Percentiles rank a stretch among this genome's conserved stretches.
Conservation (phyloP, 2,797 vertebrate species). For the Microctenopoma steveboyesi region DNA sequence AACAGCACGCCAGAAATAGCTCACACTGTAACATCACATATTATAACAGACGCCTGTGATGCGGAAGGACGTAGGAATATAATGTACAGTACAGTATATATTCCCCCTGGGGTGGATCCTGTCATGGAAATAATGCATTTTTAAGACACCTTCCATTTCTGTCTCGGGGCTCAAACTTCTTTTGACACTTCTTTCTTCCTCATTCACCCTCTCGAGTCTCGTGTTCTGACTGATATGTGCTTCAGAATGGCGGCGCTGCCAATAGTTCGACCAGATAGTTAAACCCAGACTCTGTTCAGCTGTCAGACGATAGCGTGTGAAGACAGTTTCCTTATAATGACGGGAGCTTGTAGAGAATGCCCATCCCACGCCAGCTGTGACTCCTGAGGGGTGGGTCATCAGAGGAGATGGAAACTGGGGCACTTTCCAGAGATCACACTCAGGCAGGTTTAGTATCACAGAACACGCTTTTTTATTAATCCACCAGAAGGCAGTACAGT, state of each 20-base stretch:
- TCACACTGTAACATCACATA: constrained; percentile 31
- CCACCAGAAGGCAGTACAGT: neutral
- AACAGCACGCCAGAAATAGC: constrained; percentile 43
- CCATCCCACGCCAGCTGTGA: constrained; percentile 41
- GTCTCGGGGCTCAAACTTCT: constrained; percentile 2
- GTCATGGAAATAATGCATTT: constrained; percentile 16
- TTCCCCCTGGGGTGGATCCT: neutral
- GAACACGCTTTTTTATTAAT: neutral
- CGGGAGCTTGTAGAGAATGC: constrained; percentile 47
- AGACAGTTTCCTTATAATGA: constrained; percentile 48
- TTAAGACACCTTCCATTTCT: constrained; percentile 1
- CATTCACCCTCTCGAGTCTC: constrained; percentile 17
- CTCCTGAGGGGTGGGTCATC: constrained; percentile 42
- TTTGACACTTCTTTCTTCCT: constrained; percentile 36
- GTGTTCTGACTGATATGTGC: constrained; percentile 5
- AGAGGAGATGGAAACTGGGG: constrained; percentile 48
- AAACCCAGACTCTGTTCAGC: constrained; percentile 34
- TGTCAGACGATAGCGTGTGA: constrained; percentile 33
- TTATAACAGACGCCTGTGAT: constrained; percentile 6
- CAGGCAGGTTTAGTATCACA: constrained; percentile 30
- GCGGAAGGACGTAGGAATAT: constrained; percentile 17
- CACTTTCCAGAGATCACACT: constrained; percentile 52
- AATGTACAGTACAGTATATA: neutral
- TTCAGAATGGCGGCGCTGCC: constrained; percentile 8
- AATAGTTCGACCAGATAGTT: constrained; percentile 21